Evolutionary conservation across 2,888 invertebrate species (phyloP).

Genomic region (Drosophila kanekoi): DNA sequence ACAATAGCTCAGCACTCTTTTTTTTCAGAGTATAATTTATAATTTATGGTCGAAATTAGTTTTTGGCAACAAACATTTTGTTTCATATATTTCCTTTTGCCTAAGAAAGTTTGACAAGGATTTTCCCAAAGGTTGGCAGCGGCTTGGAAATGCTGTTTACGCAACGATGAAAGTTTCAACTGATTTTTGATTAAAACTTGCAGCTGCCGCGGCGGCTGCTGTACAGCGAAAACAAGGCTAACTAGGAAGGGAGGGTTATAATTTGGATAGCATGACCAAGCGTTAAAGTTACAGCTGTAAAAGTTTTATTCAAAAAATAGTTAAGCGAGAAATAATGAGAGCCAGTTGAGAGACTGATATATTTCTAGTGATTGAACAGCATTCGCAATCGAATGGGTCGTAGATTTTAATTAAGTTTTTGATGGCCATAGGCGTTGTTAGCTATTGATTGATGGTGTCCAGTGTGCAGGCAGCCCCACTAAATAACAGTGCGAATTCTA

Average conservation of each 20-base stretch:
- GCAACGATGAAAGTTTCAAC: constrained; percentile 53
- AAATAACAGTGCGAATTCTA: constrained; percentile 36
- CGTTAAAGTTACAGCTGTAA: constrained; percentile 46
- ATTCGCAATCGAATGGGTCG: background rate
- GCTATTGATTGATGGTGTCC: constrained; percentile 46
- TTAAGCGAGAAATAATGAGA: constrained; percentile 31
- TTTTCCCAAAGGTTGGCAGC: constrained; percentile 22
- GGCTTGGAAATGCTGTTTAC: constrained; percentile 21
- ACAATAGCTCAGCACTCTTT: constrained; percentile 17
- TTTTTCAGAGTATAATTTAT: constrained; percentile 44
- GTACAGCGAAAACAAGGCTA: constrained; percentile 9
- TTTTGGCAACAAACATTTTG: constrained; percentile 1
- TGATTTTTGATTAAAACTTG: constrained; percentile 73
- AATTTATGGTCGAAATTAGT: constrained; percentile 65
- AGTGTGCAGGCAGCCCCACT: background rate
- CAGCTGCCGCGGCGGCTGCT: constrained; percentile 3
- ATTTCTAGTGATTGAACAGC: constrained; percentile 19
- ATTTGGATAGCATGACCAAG: constrained; percentile 34
- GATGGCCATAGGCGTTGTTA: background rate
- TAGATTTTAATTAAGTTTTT: constrained; percentile 66
- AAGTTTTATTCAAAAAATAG: constrained; percentile 32
- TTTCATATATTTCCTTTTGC: background rate
- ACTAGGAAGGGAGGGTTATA: constrained; percentile 4
- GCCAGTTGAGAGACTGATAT: constrained; percentile 8
- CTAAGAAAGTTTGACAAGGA: constrained; percentile 9